A percentile compares a stretch with the other conserved stretches of the same genome.
Conservation (phyloP, 2,113 vertebrate species). For the Pseudorhombus dupliciocellatus region DNA sequence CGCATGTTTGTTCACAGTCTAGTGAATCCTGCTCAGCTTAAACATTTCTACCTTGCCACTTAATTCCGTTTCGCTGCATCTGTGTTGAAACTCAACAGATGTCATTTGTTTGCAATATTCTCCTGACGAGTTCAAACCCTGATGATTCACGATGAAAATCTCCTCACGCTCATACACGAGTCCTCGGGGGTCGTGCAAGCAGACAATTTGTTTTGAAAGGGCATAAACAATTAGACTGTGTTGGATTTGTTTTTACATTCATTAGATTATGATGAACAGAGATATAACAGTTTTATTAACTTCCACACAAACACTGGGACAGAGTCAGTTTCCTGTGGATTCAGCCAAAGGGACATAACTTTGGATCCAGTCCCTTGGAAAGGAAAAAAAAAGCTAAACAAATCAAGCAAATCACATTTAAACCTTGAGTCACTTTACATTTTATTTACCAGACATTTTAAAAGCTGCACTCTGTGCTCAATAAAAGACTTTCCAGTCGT, state of each 20-base stretch:
- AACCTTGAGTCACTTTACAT: neutral
- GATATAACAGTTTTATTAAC: conserved; percentile 4
- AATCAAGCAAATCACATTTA: neutral
- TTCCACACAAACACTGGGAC: neutral
- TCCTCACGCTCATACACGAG: neutral
- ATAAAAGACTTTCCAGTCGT: neutral
- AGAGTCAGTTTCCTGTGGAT: neutral
- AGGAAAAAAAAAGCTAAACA: neutral
- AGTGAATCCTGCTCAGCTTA: neutral
- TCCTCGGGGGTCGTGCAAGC: neutral
- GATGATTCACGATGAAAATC: conserved; percentile 2
- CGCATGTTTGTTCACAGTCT: neutral
- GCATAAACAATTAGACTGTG: neutral
- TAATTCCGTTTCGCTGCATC: neutral
- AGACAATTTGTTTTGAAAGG: conserved; percentile 9
- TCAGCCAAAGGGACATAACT: neutral
- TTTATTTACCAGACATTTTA: too few species aligned
- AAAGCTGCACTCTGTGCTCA: too few species aligned
- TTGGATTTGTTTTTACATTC: conserved; percentile 12
- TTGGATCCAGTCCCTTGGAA: neutral
- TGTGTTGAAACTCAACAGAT: neutral
- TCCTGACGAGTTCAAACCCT: conserved; percentile 12
- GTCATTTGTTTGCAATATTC: conserved; percentile 20
- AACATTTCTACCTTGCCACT: neutral
- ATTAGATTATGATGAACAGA: neutral